phyloP scores from a whole-genome alignment of 2,888 invertebrate genomes.

The Selenia dentaria region DNA sequence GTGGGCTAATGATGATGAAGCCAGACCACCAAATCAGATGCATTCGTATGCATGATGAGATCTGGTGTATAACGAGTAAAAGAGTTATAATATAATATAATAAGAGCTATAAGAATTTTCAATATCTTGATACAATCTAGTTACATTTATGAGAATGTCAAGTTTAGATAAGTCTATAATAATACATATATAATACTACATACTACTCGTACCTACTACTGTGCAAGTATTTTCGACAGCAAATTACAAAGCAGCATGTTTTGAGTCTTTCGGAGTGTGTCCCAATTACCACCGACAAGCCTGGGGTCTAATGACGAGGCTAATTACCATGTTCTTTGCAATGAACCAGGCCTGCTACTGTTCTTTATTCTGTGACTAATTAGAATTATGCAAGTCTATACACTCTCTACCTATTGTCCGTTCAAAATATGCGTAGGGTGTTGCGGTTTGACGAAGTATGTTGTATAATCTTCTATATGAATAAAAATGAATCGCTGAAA shows the following conservation, averaged over 20 bases:
- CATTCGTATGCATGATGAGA: too few species aligned
- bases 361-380: constrained; percentile 4
- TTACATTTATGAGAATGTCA: too few species aligned
- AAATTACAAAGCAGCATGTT: constrained; percentile 4
- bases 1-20: too few species aligned
- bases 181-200: too few species aligned
- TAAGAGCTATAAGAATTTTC: too few species aligned
- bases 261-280: constrained; percentile 4
- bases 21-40: too few species aligned
- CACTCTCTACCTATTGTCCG: constrained; percentile 3
- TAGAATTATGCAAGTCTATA: constrained; percentile 7
- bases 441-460: constrained; percentile 3
- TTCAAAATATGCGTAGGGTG: neutral
- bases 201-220: too few species aligned
- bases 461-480: neutral
- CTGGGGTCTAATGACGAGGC: constrained; percentile 19
- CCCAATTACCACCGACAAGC: constrained; percentile 10
- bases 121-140: too few species aligned
- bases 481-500: too few species aligned
- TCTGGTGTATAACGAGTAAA: too few species aligned
- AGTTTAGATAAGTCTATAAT: too few species aligned
- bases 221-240: neutral
- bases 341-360: constrained; percentile 2
- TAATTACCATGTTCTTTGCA: constrained; percentile 17
- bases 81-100: too few species aligned